Evolutionary conservation across 2,113 vertebrate species (phyloP).

Genomic region (Campylomormyrus numenius): DNA sequence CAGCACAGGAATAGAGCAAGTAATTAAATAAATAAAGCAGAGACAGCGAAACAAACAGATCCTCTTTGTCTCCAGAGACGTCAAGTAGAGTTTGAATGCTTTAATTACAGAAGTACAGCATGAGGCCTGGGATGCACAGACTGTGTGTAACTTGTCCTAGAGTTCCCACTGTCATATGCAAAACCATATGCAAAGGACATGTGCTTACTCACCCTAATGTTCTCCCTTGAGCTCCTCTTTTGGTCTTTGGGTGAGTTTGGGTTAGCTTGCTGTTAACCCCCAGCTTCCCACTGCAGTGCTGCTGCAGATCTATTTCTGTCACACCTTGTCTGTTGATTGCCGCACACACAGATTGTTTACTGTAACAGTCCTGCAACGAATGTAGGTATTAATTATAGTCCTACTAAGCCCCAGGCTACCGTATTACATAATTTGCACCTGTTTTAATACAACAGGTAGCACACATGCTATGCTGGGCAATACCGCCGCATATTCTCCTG

Average conservation of each 20-base stretch:
- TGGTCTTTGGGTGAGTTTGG: not conserved
- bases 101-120: not conserved
- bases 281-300: not conserved
- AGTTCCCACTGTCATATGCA: not conserved
- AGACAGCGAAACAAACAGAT: not conserved
- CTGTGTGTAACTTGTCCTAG: not conserved
- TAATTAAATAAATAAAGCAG: conserved; percentile 1
- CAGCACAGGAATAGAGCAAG: not conserved
- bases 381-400: not conserved
- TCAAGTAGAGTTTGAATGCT: not conserved
- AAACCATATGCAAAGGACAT: not conserved
- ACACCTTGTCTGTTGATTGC: not conserved
- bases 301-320: not conserved
- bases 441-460: not conserved
- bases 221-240: not conserved
- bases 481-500: not conserved
- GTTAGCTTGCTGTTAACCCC: not conserved
- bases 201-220: not conserved
- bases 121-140: not conserved
- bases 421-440: not conserved
- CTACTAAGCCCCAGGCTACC: not conserved
- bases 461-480: not conserved
- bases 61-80: not conserved
- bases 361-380: not conserved
- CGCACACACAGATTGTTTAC: not conserved